phyloP scores from a whole-genome alignment of 1,140 invertebrate genomes.

The Brachionus asplanchnoidis region DNA sequence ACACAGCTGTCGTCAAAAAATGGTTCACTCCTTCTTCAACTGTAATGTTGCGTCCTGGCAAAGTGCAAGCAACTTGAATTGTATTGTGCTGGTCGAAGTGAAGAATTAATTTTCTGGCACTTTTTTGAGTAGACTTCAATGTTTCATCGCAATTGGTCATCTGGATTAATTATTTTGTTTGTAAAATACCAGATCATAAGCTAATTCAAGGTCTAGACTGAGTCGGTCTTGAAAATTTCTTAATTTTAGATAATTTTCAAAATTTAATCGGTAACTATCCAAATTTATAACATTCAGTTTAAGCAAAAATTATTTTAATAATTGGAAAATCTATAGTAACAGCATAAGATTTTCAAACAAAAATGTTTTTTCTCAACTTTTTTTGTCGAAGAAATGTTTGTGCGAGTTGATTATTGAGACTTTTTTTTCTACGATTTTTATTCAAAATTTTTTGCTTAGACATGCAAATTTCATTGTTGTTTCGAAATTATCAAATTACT shows the following conservation, averaged over 20 bases:
- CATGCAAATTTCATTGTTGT: neutral
- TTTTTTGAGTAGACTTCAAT: neutral
- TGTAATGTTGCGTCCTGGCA: conserved; percentile 26
- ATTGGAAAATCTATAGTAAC: neutral
- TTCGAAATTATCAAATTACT: neutral
- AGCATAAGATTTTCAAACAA: neutral
- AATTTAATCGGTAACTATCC: neutral
- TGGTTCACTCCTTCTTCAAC: conserved; percentile 35
- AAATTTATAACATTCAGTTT: neutral
- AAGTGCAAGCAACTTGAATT: conserved; percentile 34
- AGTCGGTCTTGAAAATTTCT: neutral
- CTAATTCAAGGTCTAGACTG: neutral
- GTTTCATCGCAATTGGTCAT: conserved; percentile 9
- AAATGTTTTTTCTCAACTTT: neutral
- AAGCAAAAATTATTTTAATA: neutral
- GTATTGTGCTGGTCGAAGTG: conserved; percentile 40
- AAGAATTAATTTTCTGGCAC: neutral
- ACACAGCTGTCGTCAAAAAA: conserved; percentile 16
- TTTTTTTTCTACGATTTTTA: neutral
- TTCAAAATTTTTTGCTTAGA: neutral
- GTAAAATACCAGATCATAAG: neutral
- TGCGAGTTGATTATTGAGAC: neutral
- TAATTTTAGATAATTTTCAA: neutral
- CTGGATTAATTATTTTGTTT: neutral
- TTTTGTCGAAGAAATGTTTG: neutral